These are phyloP conservation scores for Lipophrys pholis DNA, from an alignment of 2,113 vertebrate species.

Conservation along the genomic window DNA sequence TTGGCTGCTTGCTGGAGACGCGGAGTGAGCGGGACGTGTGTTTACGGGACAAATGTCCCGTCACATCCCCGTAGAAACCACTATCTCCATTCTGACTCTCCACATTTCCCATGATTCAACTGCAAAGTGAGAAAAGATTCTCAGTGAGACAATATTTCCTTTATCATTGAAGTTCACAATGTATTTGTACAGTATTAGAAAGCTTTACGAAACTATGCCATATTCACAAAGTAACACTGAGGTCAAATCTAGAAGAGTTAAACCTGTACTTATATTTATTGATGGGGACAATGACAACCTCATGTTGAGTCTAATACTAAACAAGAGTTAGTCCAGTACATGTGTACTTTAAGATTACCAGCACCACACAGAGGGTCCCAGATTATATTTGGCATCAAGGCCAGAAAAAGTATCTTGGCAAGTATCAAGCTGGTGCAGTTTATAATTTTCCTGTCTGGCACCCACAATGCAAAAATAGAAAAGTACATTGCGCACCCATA, in stretches of 20 bases:
- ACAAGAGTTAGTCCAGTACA: background rate
- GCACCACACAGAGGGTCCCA: background rate
- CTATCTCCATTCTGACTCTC: slow-evolving; percentile 95
- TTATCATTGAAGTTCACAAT: background rate
- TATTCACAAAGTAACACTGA: no score
- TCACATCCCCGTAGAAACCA: slow-evolving; percentile 86
- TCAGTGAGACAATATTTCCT: background rate
- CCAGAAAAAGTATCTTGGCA: no score
- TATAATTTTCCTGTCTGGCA: no score
- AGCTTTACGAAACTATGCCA: no score
- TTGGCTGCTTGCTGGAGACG: slow-evolving; percentile 81
- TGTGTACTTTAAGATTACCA: background rate
- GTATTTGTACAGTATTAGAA: no score
- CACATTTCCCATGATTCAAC: slow-evolving; percentile 93
- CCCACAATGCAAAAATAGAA: no score
- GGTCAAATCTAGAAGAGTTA: no score
- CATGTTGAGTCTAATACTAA: background rate
- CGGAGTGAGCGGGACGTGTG: slow-evolving; percentile 93
- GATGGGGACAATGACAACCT: background rate
- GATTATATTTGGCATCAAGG: no score
- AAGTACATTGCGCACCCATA: no score
- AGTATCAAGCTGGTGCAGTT: no score
- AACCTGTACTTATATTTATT: background rate
- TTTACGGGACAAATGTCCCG: slow-evolving; percentile 89
- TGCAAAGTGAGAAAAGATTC: slow-evolving; percentile 31